A percentile compares a stretch with the other conserved stretches of the same genome.
Evolutionary conservation across 1,140 invertebrate genomes (phyloP).

Genomic region (Hirudo medicinalis): DNA sequence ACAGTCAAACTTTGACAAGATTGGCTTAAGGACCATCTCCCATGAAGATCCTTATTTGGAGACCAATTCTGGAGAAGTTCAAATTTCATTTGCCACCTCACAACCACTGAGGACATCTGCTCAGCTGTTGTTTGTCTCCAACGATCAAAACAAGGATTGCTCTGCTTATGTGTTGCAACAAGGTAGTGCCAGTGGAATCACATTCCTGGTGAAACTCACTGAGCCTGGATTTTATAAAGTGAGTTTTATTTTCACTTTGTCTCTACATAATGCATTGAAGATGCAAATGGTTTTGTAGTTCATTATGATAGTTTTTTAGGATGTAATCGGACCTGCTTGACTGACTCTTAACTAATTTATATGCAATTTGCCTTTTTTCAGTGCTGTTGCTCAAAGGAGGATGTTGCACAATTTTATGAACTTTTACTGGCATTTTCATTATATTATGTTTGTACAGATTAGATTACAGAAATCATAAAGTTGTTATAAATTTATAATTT

Average conservation of each 20-base stretch:
- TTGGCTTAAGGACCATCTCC: slow-evolving; percentile 32
- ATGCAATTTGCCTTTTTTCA: neutral
- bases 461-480: too few relatives aligned
- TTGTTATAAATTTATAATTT: too few relatives aligned
- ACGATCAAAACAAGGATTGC: slow-evolving; percentile 29
- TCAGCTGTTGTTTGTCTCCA: slow-evolving; percentile 31
- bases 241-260: neutral
- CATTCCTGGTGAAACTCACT: slow-evolving; percentile 33
- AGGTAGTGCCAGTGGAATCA: slow-evolving; percentile 24
- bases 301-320: neutral
- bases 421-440: too few relatives aligned
- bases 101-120: slow-evolving; percentile 35
- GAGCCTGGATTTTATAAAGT: slow-evolving; percentile 35
- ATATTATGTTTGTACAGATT: too few relatives aligned
- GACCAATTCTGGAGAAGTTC: slow-evolving; percentile 31
- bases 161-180: slow-evolving; percentile 38
- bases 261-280: neutral
- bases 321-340: neutral
- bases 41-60: slow-evolving; percentile 37
- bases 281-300: neutral
- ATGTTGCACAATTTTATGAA: neutral
- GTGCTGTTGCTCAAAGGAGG: neutral
- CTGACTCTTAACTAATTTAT: neutral
- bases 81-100: slow-evolving; percentile 30
- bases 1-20: slow-evolving; percentile 35